These are phyloP conservation scores for Selenia dentaria DNA, from an alignment of 2,888 invertebrate genomes.

Conservation along the genomic window DNA sequence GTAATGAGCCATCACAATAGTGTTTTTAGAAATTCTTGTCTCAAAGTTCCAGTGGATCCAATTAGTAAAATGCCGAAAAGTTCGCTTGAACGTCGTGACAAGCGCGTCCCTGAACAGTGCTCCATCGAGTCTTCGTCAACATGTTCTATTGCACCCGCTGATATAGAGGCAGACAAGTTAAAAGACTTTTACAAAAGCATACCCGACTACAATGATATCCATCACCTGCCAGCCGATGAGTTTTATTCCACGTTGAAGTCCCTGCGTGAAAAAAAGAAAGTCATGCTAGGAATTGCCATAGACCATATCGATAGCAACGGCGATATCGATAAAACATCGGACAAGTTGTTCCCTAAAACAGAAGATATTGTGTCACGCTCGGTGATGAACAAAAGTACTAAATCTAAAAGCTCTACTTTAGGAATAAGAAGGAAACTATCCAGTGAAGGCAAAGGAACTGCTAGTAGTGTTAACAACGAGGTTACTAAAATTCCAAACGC, in stretches of 20 bases:
- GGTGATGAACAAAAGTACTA: conserved; percentile 31
- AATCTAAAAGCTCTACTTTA: conserved; percentile 27
- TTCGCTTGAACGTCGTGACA: conserved; percentile 86
- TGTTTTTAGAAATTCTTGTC: conserved; percentile 88
- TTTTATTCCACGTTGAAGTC: conserved; percentile 89
- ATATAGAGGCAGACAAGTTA: conserved; percentile 83
- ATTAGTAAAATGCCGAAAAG: conserved; percentile 89
- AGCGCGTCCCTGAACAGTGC: conserved; percentile 60
- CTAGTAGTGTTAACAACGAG: conserved; percentile 26
- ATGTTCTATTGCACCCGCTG: conserved; percentile 55
- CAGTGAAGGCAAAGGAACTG: conserved; percentile 35
- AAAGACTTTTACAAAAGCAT: conserved; percentile 91
- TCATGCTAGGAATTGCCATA: conserved; percentile 66
- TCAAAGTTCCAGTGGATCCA: conserved; percentile 89
- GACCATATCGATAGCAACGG: conserved; percentile 56
- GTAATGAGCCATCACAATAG: conserved; percentile 83
- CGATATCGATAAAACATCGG: conserved; percentile 41
- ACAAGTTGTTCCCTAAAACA: conserved; percentile 34
- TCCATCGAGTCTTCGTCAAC: conserved; percentile 65
- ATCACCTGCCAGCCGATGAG: conserved; percentile 90
- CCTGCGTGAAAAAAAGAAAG: conserved; percentile 86
- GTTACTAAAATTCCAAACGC: conserved; percentile 26
- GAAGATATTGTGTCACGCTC: conserved; percentile 31
- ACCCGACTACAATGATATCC: conserved; percentile 91
- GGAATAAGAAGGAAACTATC: conserved; percentile 45